Conservation (phyloP, 2,113 vertebrate genomes). For the Amphilophus citrinellus region DNA sequence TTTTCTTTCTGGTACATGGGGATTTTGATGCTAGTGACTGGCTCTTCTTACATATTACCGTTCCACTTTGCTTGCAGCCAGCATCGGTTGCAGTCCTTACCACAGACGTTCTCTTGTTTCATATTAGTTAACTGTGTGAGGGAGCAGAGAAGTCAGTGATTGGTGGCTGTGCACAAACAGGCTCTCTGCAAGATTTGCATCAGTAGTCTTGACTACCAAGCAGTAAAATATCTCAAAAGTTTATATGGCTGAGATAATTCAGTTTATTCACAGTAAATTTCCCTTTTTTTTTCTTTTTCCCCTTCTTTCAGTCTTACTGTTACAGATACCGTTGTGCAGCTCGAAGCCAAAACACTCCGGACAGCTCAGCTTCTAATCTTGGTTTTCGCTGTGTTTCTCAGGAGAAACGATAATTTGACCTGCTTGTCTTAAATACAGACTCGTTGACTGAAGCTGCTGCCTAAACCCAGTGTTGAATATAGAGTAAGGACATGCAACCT, state of each 20-base stretch:
- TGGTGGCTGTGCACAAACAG: background rate
- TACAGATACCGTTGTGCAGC: conserved; percentile 97
- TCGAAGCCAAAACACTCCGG: conserved; percentile 94
- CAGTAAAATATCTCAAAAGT: background rate
- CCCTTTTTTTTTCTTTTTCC: background rate
- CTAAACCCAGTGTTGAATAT: background rate
- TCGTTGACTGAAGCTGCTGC: background rate
- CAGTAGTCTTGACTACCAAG: background rate
- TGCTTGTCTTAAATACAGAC: conserved; percentile 3
- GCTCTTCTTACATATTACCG: background rate
- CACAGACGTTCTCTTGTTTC: conserved; percentile 47
- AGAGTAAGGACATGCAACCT: background rate
- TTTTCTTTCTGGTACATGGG: background rate
- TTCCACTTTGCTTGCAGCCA: conserved; percentile 15
- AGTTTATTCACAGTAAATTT: background rate
- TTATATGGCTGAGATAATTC: background rate
- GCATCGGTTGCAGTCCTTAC: conserved; percentile 19
- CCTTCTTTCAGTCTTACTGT: conserved; percentile 87
- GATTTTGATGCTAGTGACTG: background rate
- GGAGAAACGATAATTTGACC: conserved; percentile 44
- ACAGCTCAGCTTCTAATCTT: conserved; percentile 96
- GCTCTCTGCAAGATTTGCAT: background rate
- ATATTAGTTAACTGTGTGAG: conserved; percentile 25
- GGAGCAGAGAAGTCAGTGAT: background rate
- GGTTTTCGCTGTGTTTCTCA: conserved; percentile 92